Evolutionary conservation across 2,888 invertebrate genomes (phyloP), one percentile per base, ranked within the genome.

Genomic region (Sphaeridia pumilis): DNA sequence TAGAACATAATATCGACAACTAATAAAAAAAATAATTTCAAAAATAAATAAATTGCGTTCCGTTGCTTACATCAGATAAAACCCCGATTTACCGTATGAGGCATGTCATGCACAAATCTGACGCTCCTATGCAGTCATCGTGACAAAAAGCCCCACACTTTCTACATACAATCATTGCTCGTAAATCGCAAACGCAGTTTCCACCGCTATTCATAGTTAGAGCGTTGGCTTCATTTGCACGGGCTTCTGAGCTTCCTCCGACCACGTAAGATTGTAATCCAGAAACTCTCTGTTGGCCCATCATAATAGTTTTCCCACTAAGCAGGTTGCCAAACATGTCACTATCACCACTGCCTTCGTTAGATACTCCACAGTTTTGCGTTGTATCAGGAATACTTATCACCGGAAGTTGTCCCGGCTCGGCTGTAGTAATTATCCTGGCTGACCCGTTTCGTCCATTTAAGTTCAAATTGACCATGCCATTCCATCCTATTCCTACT

Each of bases 131-230:
- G 74, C 94, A 95, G 74, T 94, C 93, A 70, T 93, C 89, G 73
- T 94, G 94, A 71, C 94, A 94, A 73, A 92, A 95, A 27, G 90
- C 92, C 54, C 94, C 94, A 73, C 95, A 95, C 71, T 92, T 88
- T 71, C 87, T 85, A 73, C 95, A 95, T 67, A 89, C 83, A 47
- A 93, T 85, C 92, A 94, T 89, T 28, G 94, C 92, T 67, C 90
- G 88, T 64, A 93, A 76, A 69, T 86, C 89, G 74, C 94, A 94
- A 63, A 86, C 84, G 74, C 93, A 93, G 34, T 82, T 63, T 12
- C 62, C 65, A 12, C 57, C 55, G n/a, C n/a, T n/a, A n/a, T n/a
- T n/a, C n/a, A n/a, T n/a, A n/a, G n/a, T n/a, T n/a, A n/a, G n/a
- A n/a, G n/a, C n/a, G n/a, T n/a, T n/a, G n/a, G n/a, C n/a, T n/a